phyloP scores from a whole-genome alignment of 2,888 invertebrate species.

The Polyommatus iphigenia region DNA sequence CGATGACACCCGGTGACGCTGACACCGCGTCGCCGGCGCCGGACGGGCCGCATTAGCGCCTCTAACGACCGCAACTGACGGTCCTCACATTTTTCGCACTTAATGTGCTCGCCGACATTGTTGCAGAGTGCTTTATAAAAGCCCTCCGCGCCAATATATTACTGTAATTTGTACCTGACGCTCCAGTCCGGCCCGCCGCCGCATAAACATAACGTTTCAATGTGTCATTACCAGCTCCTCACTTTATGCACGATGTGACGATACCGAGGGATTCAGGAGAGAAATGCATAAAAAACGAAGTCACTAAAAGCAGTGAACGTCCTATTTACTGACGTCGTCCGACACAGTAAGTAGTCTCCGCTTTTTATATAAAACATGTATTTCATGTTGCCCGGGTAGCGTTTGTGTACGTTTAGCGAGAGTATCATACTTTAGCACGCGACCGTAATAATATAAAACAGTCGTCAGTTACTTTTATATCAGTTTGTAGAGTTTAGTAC shows the following conservation, averaged over 20 bases:
- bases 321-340: background rate
- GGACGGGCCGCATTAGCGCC: background rate
- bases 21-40: constrained; percentile 46
- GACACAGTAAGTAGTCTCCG: background rate
- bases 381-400: background rate
- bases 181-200: background rate
- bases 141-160: background rate
- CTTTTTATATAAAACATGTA: background rate
- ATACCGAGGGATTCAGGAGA: background rate
- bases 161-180: constrained; percentile 8
- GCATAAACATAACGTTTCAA: background rate
- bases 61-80: background rate
- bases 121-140: background rate
- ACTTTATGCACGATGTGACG: background rate
- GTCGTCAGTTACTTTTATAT: background rate
- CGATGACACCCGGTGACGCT: constrained; percentile 59
- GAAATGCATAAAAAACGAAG: background rate
- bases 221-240: background rate
- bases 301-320: background rate
- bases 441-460: background rate
- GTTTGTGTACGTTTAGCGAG: no score
- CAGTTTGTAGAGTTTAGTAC: background rate
- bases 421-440: background rate
- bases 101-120: background rate
- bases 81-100: constrained; percentile 5